Conservation (phyloP, 2,888 invertebrate species). For the Mesorhabditis belari region DNA sequence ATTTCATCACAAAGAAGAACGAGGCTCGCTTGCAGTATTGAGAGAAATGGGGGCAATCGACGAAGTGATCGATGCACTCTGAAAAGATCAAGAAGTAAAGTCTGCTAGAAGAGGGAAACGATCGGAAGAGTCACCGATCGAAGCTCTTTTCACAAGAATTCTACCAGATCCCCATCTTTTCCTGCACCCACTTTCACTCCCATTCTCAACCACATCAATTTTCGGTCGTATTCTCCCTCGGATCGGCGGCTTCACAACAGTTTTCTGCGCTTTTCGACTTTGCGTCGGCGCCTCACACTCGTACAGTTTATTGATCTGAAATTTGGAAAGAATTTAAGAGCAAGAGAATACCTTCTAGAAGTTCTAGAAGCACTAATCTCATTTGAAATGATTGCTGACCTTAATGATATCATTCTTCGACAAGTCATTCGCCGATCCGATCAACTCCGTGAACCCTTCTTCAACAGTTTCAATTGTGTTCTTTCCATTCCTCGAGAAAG, state of each 20-base stretch:
- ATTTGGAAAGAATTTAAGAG: neutral
- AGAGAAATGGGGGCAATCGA: conserved; percentile 50
- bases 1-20: conserved; percentile 52
- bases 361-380: neutral
- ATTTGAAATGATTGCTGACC: conserved; percentile 12
- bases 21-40: conserved; percentile 48
- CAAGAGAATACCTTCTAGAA: neutral
- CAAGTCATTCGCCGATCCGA: conserved; percentile 49
- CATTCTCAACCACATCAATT: neutral
- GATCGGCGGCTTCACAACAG: neutral
- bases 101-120: no score
- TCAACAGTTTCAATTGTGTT: conserved; percentile 49
- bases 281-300: conserved; percentile 12
- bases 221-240: neutral
- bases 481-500: conserved; percentile 50
- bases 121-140: no score
- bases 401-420: conserved; percentile 47
- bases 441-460: conserved; percentile 48
- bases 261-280: neutral
- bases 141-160: neutral
- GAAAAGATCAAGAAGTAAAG: no score
- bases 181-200: neutral
- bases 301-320: conserved; percentile 35
- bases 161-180: neutral
- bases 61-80: conserved; percentile 50